Evolutionary conservation across 2,113 vertebrate genomes (phyloP).

Genomic region (Butorides virescens): DNA sequence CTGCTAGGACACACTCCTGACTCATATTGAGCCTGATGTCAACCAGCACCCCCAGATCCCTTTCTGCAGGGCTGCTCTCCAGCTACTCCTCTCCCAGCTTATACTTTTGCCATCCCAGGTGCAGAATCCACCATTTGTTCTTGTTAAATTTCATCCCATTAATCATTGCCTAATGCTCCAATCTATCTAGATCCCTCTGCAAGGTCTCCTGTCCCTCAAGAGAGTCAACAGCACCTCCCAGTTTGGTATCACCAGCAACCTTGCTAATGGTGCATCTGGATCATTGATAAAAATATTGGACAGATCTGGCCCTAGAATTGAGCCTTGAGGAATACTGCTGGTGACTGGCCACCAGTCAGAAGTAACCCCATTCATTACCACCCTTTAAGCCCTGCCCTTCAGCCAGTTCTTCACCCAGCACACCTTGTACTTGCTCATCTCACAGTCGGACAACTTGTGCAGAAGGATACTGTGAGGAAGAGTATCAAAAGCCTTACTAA

Average conservation of each 20-base stretch:
- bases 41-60: neutral
- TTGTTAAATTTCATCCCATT: neutral
- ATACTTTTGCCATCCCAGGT: neutral
- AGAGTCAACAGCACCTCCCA: neutral
- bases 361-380: neutral
- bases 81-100: neutral
- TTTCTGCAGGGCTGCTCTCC: neutral
- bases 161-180: neutral
- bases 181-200: neutral
- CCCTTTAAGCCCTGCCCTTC: neutral
- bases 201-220: neutral
- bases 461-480: neutral
- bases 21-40: neutral
- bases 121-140: neutral
- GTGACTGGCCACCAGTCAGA: neutral
- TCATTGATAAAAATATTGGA: neutral
- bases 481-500: neutral
- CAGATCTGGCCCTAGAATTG: neutral
- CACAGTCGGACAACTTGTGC: neutral
- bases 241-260: neutral
- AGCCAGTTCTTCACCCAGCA: neutral
- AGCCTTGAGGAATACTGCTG: neutral
- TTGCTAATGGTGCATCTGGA: neutral
- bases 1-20: neutral
- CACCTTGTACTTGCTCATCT: neutral